Evolutionary conservation across 2,888 invertebrate genomes (phyloP).

Genomic region (Lymantria monacha): DNA sequence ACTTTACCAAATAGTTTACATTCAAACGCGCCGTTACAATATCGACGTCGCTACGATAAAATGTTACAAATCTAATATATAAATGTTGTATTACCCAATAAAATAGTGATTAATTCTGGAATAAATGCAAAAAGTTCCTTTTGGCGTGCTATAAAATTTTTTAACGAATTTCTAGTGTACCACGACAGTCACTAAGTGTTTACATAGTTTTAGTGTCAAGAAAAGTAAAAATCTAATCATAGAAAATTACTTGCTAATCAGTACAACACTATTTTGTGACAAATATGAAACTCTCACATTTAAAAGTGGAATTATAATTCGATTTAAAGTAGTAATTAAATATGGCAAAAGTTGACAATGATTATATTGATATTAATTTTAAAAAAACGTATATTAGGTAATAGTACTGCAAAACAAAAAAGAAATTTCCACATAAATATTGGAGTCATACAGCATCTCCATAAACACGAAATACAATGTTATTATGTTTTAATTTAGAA

Average conservation of each 20-base stretch:
- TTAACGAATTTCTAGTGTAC: constrained; percentile 50
- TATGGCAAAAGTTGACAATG: constrained; percentile 18
- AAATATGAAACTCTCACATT: constrained; percentile 28
- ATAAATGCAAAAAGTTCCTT: constrained; percentile 58
- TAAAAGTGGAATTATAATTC: constrained; percentile 25
- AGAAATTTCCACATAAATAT: constrained; percentile 44
- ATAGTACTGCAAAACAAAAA: constrained; percentile 11
- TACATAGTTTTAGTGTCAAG: constrained; percentile 35
- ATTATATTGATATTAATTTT: constrained; percentile 7
- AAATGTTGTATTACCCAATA: constrained; percentile 44
- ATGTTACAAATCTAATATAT: constrained; percentile 42
- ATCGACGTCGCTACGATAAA: constrained; percentile 44
- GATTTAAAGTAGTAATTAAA: constrained; percentile 29
- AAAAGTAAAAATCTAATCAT: constrained; percentile 43
- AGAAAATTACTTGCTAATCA: constrained; percentile 62
- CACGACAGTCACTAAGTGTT: constrained; percentile 40
- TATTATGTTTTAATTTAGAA: constrained; percentile 27
- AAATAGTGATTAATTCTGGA: constrained; percentile 52
- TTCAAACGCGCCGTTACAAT: constrained; percentile 40
- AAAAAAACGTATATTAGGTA: constrained; percentile 22
- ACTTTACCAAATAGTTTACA: constrained; percentile 52
- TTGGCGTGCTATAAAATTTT: constrained; percentile 65
- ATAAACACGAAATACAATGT: constrained; percentile 40
- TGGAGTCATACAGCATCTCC: constrained; percentile 39
- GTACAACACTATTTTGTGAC: constrained; percentile 53